Evolutionary conservation across 2,888 invertebrate genomes (phyloP).

Genomic region (Andrena trimmerana): DNA sequence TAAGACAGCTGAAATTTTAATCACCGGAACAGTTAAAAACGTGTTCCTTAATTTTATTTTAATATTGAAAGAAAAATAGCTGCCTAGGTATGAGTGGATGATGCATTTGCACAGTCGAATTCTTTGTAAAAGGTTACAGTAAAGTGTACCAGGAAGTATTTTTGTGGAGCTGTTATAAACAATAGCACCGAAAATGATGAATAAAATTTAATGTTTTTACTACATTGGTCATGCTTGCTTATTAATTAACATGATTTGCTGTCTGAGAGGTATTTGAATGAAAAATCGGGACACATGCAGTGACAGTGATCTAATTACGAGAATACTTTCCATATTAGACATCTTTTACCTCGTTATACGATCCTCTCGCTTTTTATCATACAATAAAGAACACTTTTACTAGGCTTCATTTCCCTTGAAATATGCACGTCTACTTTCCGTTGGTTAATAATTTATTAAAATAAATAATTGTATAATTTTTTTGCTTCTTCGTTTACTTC

Average conservation of each 20-base stretch:
- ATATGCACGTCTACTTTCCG: no score
- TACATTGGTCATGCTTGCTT: not conserved
- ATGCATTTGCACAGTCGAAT: not conserved
- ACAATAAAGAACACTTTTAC: conserved; percentile 19
- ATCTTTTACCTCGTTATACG: not conserved
- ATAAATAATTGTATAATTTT: no score
- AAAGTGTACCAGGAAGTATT: not conserved
- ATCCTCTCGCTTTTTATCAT: conserved; percentile 21
- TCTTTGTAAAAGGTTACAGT: not conserved
- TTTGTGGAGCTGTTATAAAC: not conserved
- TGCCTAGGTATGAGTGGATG: not conserved
- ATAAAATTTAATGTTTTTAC: not conserved
- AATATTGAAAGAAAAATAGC: not conserved
- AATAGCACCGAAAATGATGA: not conserved
- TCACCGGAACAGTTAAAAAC: no score
- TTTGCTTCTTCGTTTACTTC: no score
- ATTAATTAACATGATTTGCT: not conserved
- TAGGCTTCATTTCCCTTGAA: not conserved
- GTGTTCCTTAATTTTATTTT: no score
- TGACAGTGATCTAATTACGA: conserved; percentile 24
- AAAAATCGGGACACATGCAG: conserved; percentile 3
- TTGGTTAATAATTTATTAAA: no score
- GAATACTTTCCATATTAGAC: conserved; percentile 27
- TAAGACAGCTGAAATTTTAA: not conserved
- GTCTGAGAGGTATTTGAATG: not conserved